phyloP scores from a whole-genome alignment of 2,888 invertebrate species.

The Metacarcinus magister region DNA sequence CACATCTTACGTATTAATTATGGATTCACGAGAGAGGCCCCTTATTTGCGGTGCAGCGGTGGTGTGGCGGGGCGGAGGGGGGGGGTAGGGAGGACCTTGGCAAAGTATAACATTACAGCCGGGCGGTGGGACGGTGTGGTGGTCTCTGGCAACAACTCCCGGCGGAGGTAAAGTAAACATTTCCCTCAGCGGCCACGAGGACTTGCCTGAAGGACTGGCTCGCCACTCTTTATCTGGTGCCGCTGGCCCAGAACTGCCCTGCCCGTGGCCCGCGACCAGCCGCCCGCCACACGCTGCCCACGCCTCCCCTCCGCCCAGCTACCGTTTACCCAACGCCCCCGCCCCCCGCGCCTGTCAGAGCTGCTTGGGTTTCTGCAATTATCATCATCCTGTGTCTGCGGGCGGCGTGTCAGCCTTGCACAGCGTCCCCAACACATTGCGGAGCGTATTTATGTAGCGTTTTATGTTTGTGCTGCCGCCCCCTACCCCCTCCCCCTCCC shows the following conservation, averaged over 20 bases:
- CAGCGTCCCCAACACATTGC: neutral
- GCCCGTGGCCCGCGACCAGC: neutral
- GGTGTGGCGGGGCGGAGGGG: neutral
- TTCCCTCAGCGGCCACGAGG: conserved; percentile 65
- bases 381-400: conserved; percentile 44
- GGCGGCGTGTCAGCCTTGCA: conserved; percentile 29
- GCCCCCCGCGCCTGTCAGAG: neutral
- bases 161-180: conserved; percentile 68
- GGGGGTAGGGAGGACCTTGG: neutral
- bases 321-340: conserved; percentile 27
- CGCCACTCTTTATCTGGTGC: conserved; percentile 61
- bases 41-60: neutral
- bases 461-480: conserved; percentile 10
- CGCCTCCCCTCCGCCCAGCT: neutral
- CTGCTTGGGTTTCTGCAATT: conserved; percentile 49
- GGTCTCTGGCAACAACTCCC: conserved; percentile 64
- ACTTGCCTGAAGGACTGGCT: conserved; percentile 63
- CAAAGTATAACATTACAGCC: neutral
- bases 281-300: neutral
- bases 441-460: neutral
- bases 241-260: conserved; percentile 61
- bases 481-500: neutral
- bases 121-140: neutral
- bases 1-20: conserved; percentile 1
- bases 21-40: neutral